phyloP scores from a whole-genome alignment of 1,140 invertebrate genomes.

The Propsilocerus akamusi region DNA sequence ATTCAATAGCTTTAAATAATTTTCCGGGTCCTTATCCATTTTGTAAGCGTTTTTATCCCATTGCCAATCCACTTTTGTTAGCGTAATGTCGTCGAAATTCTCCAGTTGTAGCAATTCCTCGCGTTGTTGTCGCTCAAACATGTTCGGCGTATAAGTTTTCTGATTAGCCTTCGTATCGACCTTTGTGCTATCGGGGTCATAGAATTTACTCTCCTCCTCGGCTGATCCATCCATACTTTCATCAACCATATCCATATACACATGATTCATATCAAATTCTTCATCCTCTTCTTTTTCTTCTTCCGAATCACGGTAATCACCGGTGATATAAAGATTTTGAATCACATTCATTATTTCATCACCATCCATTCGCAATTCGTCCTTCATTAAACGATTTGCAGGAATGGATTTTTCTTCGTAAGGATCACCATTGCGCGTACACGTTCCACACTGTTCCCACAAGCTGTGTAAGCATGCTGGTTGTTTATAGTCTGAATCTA shows the following conservation, averaged over 20 bases:
- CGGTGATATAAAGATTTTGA: slow-evolving; percentile 16
- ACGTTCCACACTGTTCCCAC: slow-evolving; percentile 13
- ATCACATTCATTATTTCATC: slow-evolving; percentile 29
- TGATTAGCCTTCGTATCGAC: slow-evolving; percentile 2
- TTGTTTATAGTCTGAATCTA: not conserved
- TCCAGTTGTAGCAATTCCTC: not conserved
- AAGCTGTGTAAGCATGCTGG: slow-evolving; percentile 8
- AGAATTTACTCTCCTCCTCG: not conserved
- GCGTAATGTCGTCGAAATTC: slow-evolving; percentile 5
- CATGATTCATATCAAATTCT: not conserved
- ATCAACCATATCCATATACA: not conserved
- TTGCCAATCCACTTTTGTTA: not conserved
- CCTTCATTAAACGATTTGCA: slow-evolving; percentile 11
- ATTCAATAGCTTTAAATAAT: not conserved
- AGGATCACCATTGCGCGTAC: slow-evolving; percentile 8
- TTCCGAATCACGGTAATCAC: slow-evolving; percentile 9
- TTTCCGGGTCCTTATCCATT: not conserved
- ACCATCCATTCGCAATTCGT: slow-evolving; percentile 22
- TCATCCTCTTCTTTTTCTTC: slow-evolving; percentile 5
- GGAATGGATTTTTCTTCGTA: slow-evolving; percentile 9
- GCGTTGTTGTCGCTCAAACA: not conserved
- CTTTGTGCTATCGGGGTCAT: not conserved
- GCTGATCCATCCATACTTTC: not conserved
- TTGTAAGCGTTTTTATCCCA: not conserved
- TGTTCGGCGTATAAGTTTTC: not conserved